These are phyloP conservation scores for Eublepharis macularius DNA, from an alignment of 2,113 vertebrate species.

Conservation along the genomic window DNA sequence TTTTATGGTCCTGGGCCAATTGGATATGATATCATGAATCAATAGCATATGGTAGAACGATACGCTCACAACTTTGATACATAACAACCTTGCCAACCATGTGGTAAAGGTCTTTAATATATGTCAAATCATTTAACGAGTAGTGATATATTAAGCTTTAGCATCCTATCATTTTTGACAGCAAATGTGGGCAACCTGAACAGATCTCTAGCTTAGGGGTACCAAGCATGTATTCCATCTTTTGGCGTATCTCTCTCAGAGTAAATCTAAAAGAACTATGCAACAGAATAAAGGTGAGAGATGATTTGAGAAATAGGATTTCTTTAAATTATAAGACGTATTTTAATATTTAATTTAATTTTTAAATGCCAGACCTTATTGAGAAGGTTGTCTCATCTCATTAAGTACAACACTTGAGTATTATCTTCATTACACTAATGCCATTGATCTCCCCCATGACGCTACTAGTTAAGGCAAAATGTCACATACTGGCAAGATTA, in stretches of 20 bases:
- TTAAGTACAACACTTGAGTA: constrained; percentile 27
- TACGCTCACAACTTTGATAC: no score
- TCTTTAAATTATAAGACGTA: neutral
- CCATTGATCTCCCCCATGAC: constrained; percentile 27
- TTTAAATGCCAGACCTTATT: constrained; percentile 29
- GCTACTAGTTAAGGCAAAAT: constrained; percentile 34
- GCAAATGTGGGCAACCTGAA: neutral
- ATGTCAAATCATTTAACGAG: no score
- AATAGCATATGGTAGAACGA: no score
- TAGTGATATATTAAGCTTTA: neutral
- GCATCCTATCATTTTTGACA: rapidly evolving
- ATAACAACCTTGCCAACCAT: no score
- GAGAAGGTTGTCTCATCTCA: constrained; percentile 13
- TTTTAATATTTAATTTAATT: constrained; percentile 42
- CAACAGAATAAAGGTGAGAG: rapidly evolving
- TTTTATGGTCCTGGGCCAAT: no score
- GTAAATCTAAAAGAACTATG: neutral
- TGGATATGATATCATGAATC: neutral
- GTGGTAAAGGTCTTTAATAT: no score
- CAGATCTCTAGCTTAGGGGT: neutral
- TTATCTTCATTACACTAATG: constrained; percentile 48
- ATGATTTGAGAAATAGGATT: rapidly evolving
- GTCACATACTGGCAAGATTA: constrained; percentile 19
- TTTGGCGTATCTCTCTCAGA: rapidly evolving
- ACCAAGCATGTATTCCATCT: neutral